Base-by-base conservation (phyloP, 2,888 invertebrate species). In the Heteromurus nitidus region DNA sequence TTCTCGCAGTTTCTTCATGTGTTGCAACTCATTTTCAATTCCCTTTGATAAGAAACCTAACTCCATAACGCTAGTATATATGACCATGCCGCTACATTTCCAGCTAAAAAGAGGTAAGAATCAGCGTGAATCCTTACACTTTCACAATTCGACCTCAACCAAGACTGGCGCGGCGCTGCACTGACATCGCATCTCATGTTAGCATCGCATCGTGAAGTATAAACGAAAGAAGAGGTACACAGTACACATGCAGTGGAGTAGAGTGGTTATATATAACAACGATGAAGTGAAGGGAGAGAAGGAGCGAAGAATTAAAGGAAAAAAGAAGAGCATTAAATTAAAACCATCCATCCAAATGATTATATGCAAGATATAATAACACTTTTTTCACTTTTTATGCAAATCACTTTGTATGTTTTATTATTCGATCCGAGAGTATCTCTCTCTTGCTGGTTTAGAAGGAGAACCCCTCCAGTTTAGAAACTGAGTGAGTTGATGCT, bases 111-210 rank as follows among this genome's bases (percentile, higher is more conserved):
- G 30, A 26, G 68, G 73, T 68, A 60, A 74, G 73, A 72, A 55
- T n/a, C 80, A 80, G 80, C 80, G 80, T 80, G 80, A 80, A 58
- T 65, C 58, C 73, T 80, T 80, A 80, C 80, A 80, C 80, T 80
- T 80, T 55, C 58, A 73, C 72, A 67, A 72, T 72, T 62, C 69
- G 64, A 70, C 70, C 60, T 77, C 69, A 50, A 70, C 64, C 62
- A 70, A 70, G 69, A 69, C 68, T 69, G 13, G 26, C n/a, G n/a
- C n/a, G n/a, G n/a, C n/a, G n/a, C n/a, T n/a, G n/a, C 50, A 64
- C 28, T 62, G 36, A 44, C 65, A 69, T 20, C 62, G 36, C 50
- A 50, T 50, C 13, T 50, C 24, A 13, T 22, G 1, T 60, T 50
- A 3, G 16, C 74, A 58, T 50, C 18, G 16, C 74, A 58, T 55